Conservation (phyloP, 2,888 invertebrate species). For the Plemyria rubiginata region DNA sequence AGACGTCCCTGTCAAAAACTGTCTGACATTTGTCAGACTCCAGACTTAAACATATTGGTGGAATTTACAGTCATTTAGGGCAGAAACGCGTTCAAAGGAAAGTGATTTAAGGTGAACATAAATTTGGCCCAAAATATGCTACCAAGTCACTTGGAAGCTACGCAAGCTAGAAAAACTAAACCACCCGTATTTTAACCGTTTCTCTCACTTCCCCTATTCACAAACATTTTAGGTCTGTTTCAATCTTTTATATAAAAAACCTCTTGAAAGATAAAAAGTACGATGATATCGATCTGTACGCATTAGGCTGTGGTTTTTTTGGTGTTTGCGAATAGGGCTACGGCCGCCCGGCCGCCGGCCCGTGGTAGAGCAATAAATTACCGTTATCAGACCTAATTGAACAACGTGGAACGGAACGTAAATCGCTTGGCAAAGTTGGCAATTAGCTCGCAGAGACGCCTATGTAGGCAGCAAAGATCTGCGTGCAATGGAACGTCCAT, state of each 20-base stretch:
- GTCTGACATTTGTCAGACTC: too few species aligned
- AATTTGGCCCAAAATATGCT: constrained; percentile 36
- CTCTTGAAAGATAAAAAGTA: background rate
- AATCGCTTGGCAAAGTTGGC: constrained; percentile 56
- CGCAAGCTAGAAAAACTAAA: constrained; percentile 38
- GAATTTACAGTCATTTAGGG: too few species aligned
- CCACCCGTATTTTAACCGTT: constrained; percentile 34
- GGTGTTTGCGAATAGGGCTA: constrained; percentile 7
- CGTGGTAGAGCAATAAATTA: constrained; percentile 64
- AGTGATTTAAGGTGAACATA: constrained; percentile 42
- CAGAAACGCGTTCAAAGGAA: constrained; percentile 14
- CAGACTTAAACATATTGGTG: background rate
- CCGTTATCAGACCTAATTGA: constrained; percentile 72
- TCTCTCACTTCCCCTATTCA: constrained; percentile 9
- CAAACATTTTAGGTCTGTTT: constrained; percentile 1
- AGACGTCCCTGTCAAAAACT: too few species aligned
- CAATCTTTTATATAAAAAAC: background rate
- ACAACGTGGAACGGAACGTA: constrained; percentile 62
- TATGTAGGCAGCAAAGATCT: constrained; percentile 58
- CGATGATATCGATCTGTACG: background rate
- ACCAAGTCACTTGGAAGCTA: constrained; percentile 32
- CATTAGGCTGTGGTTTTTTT: background rate
- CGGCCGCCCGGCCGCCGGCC: constrained; percentile 31
- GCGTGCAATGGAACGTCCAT: constrained; percentile 51
- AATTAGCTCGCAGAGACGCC: constrained; percentile 63